Evolutionary conservation across 2,113 vertebrate species (phyloP).

Genomic region (Neogale vison): DNA sequence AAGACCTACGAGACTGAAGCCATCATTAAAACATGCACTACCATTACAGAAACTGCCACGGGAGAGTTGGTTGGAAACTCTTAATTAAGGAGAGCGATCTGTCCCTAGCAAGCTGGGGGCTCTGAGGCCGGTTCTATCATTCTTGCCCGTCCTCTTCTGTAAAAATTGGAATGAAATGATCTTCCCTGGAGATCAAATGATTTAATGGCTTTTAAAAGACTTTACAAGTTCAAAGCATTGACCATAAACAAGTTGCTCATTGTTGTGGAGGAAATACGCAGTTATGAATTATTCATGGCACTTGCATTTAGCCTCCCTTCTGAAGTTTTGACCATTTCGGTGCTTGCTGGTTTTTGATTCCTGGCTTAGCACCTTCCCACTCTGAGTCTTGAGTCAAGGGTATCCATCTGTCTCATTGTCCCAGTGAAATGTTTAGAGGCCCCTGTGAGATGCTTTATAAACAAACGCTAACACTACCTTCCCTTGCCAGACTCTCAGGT

Average conservation of each 20-base stretch:
- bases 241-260: constrained; percentile 55
- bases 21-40: background rate
- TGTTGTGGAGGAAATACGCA: constrained; percentile 54
- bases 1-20: background rate
- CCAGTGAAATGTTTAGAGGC: background rate
- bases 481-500: background rate
- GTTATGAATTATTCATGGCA: constrained; percentile 62
- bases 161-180: background rate
- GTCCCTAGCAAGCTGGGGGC: background rate
- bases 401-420: background rate
- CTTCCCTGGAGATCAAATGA: constrained; percentile 34
- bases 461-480: background rate
- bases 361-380: background rate
- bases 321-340: constrained; percentile 34
- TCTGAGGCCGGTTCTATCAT: background rate
- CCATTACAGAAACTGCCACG: background rate
- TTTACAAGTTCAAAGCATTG: background rate
- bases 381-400: background rate
- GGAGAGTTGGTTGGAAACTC: background rate
- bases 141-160: background rate
- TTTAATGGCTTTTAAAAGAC: constrained; percentile 24
- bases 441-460: background rate
- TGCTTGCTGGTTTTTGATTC: background rate
- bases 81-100: background rate
- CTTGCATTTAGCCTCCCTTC: background rate